These are phyloP conservation scores for Prunella strophiata DNA, from an alignment of 2,797 vertebrate genomes.

Conservation along the genomic window DNA sequence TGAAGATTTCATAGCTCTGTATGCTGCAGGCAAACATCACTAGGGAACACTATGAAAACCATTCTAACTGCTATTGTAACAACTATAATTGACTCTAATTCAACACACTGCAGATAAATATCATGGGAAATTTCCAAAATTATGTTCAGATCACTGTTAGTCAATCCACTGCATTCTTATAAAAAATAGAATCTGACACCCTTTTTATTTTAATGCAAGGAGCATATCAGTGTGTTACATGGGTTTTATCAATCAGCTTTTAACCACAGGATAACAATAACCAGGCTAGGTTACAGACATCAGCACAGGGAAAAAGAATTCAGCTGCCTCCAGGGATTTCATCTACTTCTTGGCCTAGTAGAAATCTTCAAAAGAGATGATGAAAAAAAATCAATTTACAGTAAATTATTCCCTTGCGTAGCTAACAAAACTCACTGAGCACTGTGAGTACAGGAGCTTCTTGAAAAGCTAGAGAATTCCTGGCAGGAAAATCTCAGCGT, in stretches of 20 bases:
- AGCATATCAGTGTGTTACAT: background rate
- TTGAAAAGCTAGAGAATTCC: background rate
- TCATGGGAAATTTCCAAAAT: background rate
- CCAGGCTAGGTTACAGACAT: background rate
- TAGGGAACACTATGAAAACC: background rate
- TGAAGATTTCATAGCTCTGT: background rate
- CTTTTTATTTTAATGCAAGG: background rate
- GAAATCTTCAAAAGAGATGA: background rate
- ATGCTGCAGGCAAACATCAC: background rate
- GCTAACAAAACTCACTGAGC: background rate
- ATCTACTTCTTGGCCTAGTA: background rate
- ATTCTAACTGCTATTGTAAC: background rate
- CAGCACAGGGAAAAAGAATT: background rate
- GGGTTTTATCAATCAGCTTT: background rate
- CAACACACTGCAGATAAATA: background rate
- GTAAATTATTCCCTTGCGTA: background rate
- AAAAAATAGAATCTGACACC: background rate
- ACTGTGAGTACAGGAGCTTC: fast-evolving
- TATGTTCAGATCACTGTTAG: background rate
- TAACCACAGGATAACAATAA: background rate
- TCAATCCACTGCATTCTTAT: background rate
- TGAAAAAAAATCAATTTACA: background rate
- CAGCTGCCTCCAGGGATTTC: background rate
- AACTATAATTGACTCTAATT: background rate
- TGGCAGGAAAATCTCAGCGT: background rate